Evolutionary conservation across 1,140 invertebrate genomes (phyloP).

Genomic region (Liolophura sinensis): DNA sequence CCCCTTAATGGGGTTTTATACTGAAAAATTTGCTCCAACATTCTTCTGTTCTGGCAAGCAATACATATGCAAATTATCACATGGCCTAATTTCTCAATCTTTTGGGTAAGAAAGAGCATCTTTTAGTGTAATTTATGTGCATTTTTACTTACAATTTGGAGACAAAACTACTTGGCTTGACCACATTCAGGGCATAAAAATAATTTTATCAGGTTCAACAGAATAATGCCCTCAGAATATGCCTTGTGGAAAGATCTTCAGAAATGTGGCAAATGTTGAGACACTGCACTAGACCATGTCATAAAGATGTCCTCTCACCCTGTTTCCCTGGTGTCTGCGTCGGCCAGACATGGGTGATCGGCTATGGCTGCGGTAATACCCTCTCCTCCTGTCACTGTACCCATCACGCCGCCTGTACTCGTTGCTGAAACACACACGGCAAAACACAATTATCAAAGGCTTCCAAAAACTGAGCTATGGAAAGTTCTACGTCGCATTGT

Average conservation of each 20-base stretch:
- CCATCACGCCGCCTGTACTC: slow-evolving; percentile 17
- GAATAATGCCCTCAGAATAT: neutral
- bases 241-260: neutral
- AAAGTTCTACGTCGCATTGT: too few relatives aligned
- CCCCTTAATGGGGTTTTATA: too few relatives aligned
- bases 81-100: too few relatives aligned
- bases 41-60: neutral
- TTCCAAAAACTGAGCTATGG: too few relatives aligned
- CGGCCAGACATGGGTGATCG: slow-evolving; percentile 64
- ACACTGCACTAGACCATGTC: too few relatives aligned
- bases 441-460: too few relatives aligned
- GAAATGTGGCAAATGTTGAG: too few relatives aligned
- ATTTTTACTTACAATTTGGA: too few relatives aligned
- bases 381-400: slow-evolving; percentile 5
- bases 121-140: too few relatives aligned
- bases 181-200: neutral
- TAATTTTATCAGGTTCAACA: neutral
- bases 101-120: neutral
- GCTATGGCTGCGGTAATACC: slow-evolving; percentile 49
- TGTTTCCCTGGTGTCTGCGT: slow-evolving; percentile 60
- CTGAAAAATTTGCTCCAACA: neutral
- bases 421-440: slow-evolving; percentile 7
- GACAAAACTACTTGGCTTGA: neutral
- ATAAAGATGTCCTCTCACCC: slow-evolving; percentile 34
- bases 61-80: too few relatives aligned